phyloP scores from a whole-genome alignment of 1,140 invertebrate species.

The Heliconius nattereri region DNA sequence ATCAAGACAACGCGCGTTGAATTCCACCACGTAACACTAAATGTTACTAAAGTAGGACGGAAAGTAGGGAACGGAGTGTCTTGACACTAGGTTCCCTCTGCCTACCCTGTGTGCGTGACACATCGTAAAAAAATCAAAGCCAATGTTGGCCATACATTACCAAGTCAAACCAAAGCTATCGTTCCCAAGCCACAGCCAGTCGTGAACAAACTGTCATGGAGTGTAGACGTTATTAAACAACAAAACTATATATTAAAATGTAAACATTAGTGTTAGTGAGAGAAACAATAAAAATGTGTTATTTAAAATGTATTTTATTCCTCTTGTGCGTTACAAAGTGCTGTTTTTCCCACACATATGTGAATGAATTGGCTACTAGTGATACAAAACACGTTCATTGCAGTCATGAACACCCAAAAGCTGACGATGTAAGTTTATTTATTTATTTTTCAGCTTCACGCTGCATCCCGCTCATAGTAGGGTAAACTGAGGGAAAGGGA shows the following conservation, averaged over 20 bases:
- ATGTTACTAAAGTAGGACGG: too few species aligned
- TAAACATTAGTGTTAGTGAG: constrained; percentile 9
- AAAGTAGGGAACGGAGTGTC: too few species aligned
- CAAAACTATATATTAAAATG: not conserved
- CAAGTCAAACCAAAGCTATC: not conserved
- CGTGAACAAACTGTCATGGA: not conserved
- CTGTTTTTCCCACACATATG: constrained; percentile 51
- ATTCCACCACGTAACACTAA: too few species aligned
- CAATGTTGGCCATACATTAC: not conserved
- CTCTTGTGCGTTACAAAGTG: constrained; percentile 44
- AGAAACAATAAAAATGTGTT: constrained; percentile 1
- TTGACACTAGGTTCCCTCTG: too few species aligned
- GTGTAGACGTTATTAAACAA: not conserved
- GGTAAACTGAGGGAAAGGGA: too few species aligned
- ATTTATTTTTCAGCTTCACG: too few species aligned
- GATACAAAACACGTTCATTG: constrained; percentile 65
- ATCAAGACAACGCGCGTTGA: too few species aligned
- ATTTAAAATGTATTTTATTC: constrained; percentile 43
- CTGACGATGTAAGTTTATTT: constrained; percentile 61
- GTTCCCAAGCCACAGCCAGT: not conserved
- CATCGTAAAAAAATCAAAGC: not conserved
- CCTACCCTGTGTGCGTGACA: too few species aligned
- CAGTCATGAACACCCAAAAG: constrained; percentile 69
- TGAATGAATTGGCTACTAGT: constrained; percentile 53
- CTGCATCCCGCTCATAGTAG: too few species aligned